Percentiles rank a stretch among this genome's conserved stretches.
phyloP scores from a whole-genome alignment of 2,113 vertebrate species.

The Lepus americanus region DNA sequence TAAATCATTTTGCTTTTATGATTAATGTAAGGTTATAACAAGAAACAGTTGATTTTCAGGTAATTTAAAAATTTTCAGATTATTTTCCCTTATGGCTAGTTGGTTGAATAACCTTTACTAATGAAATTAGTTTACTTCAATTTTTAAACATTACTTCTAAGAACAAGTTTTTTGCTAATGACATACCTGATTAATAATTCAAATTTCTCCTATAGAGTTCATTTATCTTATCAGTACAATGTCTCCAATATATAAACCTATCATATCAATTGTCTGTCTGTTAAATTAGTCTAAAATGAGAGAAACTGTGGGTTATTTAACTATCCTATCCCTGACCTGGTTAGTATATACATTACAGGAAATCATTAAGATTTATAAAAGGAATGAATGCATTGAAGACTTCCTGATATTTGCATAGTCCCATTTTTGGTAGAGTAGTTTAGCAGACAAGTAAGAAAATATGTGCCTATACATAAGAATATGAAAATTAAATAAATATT shows the following conservation, averaged over 20 bases:
- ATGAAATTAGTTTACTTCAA: slow-evolving; percentile 55
- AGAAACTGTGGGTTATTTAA: background rate
- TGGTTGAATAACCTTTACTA: slow-evolving; percentile 43
- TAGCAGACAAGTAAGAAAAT: background rate
- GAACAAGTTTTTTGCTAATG: slow-evolving; percentile 3
- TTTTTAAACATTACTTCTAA: slow-evolving; percentile 54
- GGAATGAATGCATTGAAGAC: background rate
- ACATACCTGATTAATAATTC: background rate
- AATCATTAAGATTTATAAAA: background rate
- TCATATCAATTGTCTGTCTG: background rate
- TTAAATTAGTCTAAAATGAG: background rate
- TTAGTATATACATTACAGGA: background rate
- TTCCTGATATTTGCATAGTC: background rate
- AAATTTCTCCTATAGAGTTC: background rate
- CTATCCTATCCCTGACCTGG: background rate
- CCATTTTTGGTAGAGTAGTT: background rate
- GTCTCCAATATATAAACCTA: background rate
- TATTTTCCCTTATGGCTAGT: background rate
- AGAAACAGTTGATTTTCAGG: slow-evolving; percentile 58
- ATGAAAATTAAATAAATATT: slow-evolving; percentile 19
- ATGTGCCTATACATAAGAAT: background rate
- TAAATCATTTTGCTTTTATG: slow-evolving; percentile 27
- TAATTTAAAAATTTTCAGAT: slow-evolving; percentile 26
- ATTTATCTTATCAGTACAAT: background rate
- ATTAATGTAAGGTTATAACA: background rate